Evolutionary conservation across 2,797 vertebrate genomes (phyloP).

Genomic region (Onychomys torridus): DNA sequence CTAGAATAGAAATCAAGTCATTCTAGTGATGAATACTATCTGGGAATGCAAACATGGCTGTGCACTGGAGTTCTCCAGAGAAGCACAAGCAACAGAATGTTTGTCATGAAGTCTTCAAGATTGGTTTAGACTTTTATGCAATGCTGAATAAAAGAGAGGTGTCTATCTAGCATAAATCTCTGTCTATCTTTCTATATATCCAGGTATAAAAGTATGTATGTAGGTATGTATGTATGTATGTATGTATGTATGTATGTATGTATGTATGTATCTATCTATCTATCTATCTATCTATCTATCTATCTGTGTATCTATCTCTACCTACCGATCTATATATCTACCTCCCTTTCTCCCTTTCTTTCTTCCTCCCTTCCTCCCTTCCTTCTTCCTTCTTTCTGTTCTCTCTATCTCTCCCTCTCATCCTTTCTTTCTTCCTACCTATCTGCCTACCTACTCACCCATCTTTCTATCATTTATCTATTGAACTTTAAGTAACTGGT

Average conservation of each 20-base stretch:
- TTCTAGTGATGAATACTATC: not conserved
- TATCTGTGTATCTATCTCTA: not conserved
- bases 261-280: not conserved
- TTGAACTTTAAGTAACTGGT: not conserved
- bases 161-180: not conserved
- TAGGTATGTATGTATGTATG: not conserved
- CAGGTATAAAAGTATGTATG: not conserved
- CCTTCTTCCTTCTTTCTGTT: too few relatives aligned
- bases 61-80: not conserved
- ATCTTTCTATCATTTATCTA: not conserved
- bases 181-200: not conserved
- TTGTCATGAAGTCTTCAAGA: not conserved
- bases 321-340: not conserved
- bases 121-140: not conserved
- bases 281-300: not conserved
- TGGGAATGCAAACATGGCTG: not conserved
- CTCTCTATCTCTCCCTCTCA: too few relatives aligned
- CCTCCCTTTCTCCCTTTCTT: too few relatives aligned
- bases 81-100: not conserved
- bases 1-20: not conserved
- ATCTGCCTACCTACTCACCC: not conserved
- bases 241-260: not conserved
- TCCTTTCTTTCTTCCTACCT: not conserved
- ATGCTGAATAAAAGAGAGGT: not conserved
- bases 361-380: too few relatives aligned